A percentile compares a stretch with the other conserved stretches of the same genome.
Evolutionary conservation across 2,113 vertebrate species (phyloP).

Genomic region (Periophthalmodon schlosseri): DNA sequence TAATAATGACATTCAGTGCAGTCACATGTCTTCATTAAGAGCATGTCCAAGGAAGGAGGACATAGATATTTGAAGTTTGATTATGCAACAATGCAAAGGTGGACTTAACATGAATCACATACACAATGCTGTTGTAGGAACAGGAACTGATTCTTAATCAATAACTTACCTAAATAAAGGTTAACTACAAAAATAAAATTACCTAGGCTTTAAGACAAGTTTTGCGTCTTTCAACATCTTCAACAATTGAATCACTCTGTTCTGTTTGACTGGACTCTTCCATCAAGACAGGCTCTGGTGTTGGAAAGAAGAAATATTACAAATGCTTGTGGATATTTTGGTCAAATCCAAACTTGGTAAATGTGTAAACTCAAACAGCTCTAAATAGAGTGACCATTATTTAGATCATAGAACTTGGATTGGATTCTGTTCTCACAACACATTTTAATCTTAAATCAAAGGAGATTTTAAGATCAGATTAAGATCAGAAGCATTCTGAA

Average conservation of each 20-base stretch:
- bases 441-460: neutral
- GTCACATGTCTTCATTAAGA: no score
- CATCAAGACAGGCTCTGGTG: neutral
- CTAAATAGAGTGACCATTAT: neutral
- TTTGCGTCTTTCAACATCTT: neutral
- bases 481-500: no score
- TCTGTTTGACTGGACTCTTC: neutral
- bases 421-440: neutral
- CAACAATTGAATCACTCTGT: neutral
- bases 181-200: neutral
- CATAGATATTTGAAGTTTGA: no score
- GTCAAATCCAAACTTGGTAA: no score
- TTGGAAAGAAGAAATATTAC: neutral
- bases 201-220: neutral
- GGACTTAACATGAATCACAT: no score
- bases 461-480: neutral
- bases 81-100: no score
- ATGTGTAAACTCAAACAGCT: neutral
- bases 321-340: neutral
- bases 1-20: no score
- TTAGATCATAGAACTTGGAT: neutral
- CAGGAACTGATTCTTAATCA: neutral
- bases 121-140: no score
- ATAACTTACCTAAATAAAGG: neutral
- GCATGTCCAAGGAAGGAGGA: no score